Evolutionary conservation across 1,140 invertebrate genomes (phyloP).

Genomic region (Aricia agestis): DNA sequence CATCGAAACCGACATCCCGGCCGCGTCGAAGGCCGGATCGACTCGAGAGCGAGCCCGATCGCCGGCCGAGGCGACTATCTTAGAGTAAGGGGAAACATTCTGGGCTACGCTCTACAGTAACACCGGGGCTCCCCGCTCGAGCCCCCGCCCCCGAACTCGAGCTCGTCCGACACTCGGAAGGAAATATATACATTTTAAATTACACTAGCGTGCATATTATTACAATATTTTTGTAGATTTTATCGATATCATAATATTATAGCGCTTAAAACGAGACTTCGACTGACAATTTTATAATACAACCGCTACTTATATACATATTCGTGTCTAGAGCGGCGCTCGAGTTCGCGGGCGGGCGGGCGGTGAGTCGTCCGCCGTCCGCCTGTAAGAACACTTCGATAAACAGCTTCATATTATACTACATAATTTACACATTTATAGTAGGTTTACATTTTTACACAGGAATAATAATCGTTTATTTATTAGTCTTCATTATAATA

Average conservation of each 20-base stretch:
- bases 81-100: slow-evolving; percentile 30
- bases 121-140: slow-evolving; percentile 27
- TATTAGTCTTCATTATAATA: slow-evolving; percentile 65
- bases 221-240: neutral
- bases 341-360: neutral
- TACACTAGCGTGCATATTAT: neutral
- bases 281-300: neutral
- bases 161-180: neutral
- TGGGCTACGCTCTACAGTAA: slow-evolving; percentile 36
- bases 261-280: no score
- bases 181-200: neutral
- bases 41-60: slow-evolving; percentile 13
- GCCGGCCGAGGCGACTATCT: slow-evolving; percentile 33
- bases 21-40: slow-evolving; percentile 51
- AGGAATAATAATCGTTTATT: slow-evolving; percentile 71
- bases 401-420: slow-evolving; percentile 73
- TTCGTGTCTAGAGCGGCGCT: neutral
- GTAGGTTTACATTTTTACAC: slow-evolving; percentile 75
- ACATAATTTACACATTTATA: slow-evolving; percentile 74
- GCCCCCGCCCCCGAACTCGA: neutral
- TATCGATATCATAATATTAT: no score
- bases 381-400: slow-evolving; percentile 73
- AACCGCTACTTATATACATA: slow-evolving; percentile 1
- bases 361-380: neutral
- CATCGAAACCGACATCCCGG: slow-evolving; percentile 64